Percentiles rank a stretch among this genome's conserved stretches.
phyloP scores from a whole-genome alignment of 92 coral and sea anemone species.

The Porites lobata region DNA sequence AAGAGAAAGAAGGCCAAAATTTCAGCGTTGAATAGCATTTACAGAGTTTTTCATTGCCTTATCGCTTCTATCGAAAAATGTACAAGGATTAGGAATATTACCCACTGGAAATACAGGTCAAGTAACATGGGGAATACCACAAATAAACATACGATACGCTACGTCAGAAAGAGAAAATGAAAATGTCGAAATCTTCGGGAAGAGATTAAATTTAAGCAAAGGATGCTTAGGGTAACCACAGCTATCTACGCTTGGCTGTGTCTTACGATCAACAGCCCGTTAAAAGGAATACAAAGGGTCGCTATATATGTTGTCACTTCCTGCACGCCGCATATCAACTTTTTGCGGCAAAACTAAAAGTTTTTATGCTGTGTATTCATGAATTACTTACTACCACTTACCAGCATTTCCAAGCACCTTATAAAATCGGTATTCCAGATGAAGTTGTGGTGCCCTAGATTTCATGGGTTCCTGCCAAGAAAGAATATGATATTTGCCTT shows the following conservation, averaged over 20 bases:
- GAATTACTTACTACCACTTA: slow-evolving; percentile 47
- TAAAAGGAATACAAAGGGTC: slow-evolving; percentile 38
- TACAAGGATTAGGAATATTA: slow-evolving; percentile 22
- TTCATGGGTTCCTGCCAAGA: slow-evolving; percentile 96
- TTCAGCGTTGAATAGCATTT: neutral
- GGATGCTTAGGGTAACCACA: neutral
- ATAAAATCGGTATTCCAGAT: slow-evolving; percentile 96
- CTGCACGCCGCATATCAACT: slow-evolving; percentile 40
- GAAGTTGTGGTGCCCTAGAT: slow-evolving; percentile 98
- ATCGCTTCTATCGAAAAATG: slow-evolving; percentile 8
- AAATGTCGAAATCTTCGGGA: neutral
- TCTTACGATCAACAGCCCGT: slow-evolving; percentile 32
- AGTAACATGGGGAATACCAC: slow-evolving; percentile 37
- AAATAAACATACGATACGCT: slow-evolving; percentile 31
- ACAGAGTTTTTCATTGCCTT: neutral
- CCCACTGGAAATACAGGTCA: slow-evolving; percentile 14
- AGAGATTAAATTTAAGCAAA: neutral
- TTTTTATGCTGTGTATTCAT: slow-evolving; percentile 2
- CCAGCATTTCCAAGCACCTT: slow-evolving; percentile 97
- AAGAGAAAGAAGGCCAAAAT: neutral
- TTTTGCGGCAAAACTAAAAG: slow-evolving; percentile 14
- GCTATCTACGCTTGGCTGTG: slow-evolving; percentile 19
- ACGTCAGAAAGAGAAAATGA: neutral
- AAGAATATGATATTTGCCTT: slow-evolving; percentile 27
- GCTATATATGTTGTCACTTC: slow-evolving; percentile 45